phyloP scores from a whole-genome alignment of 64 coral and sea anemone genomes.

The Montipora sp. region DNA sequence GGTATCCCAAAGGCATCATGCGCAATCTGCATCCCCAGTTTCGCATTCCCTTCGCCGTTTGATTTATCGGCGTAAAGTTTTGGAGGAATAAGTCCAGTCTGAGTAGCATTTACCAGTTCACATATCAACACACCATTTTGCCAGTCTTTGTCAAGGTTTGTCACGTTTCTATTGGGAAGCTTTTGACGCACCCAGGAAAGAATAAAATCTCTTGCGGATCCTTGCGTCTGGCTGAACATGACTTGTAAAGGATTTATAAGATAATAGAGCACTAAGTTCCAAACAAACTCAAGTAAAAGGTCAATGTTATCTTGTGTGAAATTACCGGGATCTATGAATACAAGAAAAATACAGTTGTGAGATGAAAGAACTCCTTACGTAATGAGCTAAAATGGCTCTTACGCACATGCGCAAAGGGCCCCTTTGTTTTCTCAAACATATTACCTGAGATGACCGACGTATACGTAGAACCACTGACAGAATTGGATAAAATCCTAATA shows the following conservation, averaged over 20 bases:
- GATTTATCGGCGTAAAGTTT: slow-evolving; percentile 75
- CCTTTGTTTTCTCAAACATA: too few relatives aligned
- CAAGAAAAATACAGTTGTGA: slow-evolving; percentile 11
- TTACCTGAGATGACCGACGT: too few relatives aligned
- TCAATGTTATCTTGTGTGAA: slow-evolving; percentile 68
- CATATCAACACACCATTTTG: slow-evolving; percentile 87
- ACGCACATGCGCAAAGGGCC: too few relatives aligned
- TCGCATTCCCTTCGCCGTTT: slow-evolving; percentile 82
- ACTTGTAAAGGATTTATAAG: slow-evolving; percentile 66
- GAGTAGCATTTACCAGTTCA: slow-evolving; percentile 90
- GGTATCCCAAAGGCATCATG: slow-evolving; percentile 94
- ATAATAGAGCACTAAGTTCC: slow-evolving; percentile 75
- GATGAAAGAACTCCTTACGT: neutral
- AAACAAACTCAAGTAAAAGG: slow-evolving; percentile 66
- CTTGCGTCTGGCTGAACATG: slow-evolving; percentile 81
- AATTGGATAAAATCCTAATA: neutral
- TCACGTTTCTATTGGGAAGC: slow-evolving; percentile 76
- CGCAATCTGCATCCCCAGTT: slow-evolving; percentile 92
- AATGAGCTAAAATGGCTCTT: neutral
- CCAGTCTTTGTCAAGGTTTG: slow-evolving; percentile 94
- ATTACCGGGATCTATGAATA: slow-evolving; percentile 57
- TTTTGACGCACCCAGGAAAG: slow-evolving; percentile 87
- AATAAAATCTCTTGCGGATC: slow-evolving; percentile 81
- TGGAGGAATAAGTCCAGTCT: slow-evolving; percentile 72
- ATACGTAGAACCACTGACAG: neutral